phyloP scores from a whole-genome alignment of 2,888 invertebrate genomes.

The Seira sanloemensis region DNA sequence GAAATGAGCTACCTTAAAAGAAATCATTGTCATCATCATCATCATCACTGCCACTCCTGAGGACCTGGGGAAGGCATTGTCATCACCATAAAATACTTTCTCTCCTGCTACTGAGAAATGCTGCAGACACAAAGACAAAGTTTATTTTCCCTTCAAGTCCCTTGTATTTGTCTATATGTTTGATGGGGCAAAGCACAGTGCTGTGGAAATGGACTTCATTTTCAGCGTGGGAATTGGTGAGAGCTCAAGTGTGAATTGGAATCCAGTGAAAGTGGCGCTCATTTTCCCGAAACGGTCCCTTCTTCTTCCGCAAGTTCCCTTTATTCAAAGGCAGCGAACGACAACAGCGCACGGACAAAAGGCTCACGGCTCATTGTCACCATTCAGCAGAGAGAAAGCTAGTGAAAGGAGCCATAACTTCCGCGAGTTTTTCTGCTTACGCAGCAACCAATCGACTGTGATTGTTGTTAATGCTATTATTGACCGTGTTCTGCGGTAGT shows the following conservation, averaged over 20 bases:
- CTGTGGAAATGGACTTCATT: constrained; percentile 63
- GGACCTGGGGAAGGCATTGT: background rate
- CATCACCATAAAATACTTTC: constrained; percentile 48
- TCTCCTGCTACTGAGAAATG: constrained; percentile 28
- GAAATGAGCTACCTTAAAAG: too few species aligned
- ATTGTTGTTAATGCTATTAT: constrained; percentile 58
- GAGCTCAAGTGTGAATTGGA: constrained; percentile 62
- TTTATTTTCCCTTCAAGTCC: constrained; percentile 21
- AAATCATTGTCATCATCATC: too few species aligned
- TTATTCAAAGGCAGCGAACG: constrained; percentile 27
- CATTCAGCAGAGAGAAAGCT: constrained; percentile 20
- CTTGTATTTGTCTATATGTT: background rate
- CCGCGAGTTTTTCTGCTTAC: constrained; percentile 40
- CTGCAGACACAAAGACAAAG: constrained; percentile 35
- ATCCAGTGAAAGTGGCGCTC: constrained; percentile 42
- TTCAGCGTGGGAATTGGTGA: constrained; percentile 59
- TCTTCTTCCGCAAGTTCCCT: background rate
- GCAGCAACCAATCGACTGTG: constrained; percentile 52
- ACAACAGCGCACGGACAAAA: background rate
- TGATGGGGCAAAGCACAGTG: constrained; percentile 51
- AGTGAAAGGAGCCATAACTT: constrained; percentile 7
- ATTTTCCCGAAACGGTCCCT: constrained; percentile 1
- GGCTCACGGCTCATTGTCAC: constrained; percentile 47
- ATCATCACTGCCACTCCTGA: too few species aligned
- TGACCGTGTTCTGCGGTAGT: constrained; percentile 63